A percentile compares a stretch with the other conserved stretches of the same genome.
Evolutionary conservation across 2,797 vertebrate genomes (phyloP).

Genomic region (Paedocypris micromegethes): DNA sequence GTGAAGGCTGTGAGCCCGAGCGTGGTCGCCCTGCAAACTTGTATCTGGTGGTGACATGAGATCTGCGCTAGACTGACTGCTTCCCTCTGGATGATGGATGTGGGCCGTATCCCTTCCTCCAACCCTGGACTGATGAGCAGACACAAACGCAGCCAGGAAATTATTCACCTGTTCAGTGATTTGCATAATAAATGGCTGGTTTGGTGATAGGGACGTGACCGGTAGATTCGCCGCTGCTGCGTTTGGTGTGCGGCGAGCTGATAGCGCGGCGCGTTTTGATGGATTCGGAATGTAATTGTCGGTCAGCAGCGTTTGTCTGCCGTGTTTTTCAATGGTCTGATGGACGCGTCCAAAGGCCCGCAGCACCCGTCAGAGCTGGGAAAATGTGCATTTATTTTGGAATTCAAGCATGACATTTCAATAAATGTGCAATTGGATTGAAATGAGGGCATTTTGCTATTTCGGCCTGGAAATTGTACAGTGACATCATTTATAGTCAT

Average conservation of each 20-base stretch:
- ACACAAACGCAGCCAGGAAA: slow-evolving; percentile 32
- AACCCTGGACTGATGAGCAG: slow-evolving; percentile 17
- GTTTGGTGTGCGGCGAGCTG: slow-evolving; percentile 20
- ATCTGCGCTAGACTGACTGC: too few relatives aligned
- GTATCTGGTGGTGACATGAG: too few relatives aligned
- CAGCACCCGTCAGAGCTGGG: slow-evolving; percentile 16
- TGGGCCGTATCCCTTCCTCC: slow-evolving; percentile 42
- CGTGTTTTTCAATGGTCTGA: slow-evolving; percentile 36
- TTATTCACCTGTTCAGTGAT: slow-evolving; percentile 44
- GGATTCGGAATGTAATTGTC: slow-evolving; percentile 35
- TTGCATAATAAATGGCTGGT: slow-evolving; percentile 37
- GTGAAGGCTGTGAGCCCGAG: too few relatives aligned
- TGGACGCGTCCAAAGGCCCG: background rate
- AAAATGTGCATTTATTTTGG: slow-evolving; percentile 31
- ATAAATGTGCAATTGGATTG: slow-evolving; percentile 8
- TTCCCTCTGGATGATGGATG: background rate
- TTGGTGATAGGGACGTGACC: slow-evolving; percentile 15
- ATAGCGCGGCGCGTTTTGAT: slow-evolving; percentile 39
- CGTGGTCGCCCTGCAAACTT: too few relatives aligned
- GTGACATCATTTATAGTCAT: background rate
- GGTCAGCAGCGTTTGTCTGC: slow-evolving; percentile 39
- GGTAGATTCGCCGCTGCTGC: slow-evolving; percentile 34
- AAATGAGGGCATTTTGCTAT: slow-evolving; percentile 13
- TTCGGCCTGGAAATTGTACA: background rate
- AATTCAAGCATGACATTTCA: slow-evolving; percentile 16